phyloP scores from a whole-genome alignment of 92 coral and sea anemone species.

The Parazoanthus atlanticus region DNA sequence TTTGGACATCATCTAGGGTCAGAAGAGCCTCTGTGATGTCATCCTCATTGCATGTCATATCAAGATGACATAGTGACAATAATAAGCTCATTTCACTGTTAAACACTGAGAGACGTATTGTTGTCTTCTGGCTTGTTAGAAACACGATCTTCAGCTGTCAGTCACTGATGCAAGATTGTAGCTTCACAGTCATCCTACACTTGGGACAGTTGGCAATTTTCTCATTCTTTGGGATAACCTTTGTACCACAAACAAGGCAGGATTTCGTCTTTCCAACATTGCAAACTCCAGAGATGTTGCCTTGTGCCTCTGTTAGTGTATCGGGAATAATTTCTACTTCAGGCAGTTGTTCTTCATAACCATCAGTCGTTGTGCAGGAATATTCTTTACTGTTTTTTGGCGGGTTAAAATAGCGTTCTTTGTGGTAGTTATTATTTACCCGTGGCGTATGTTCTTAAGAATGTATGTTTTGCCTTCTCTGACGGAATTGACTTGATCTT shows the following conservation, averaged over 20 bases:
- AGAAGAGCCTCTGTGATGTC: no score
- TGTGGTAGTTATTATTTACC: slow-evolving; percentile 12
- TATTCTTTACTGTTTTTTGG: slow-evolving; percentile 24
- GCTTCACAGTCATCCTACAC: slow-evolving; percentile 38
- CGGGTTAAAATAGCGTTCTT: slow-evolving; percentile 38
- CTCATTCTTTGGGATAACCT: slow-evolving; percentile 19
- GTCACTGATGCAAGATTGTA: slow-evolving; percentile 24
- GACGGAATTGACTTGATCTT: slow-evolving; percentile 42
- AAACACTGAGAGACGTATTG: not conserved
- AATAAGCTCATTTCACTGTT: not conserved
- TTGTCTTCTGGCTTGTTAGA: not conserved
- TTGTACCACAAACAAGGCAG: slow-evolving; percentile 29
- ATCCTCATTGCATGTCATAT: not conserved
- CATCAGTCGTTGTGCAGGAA: slow-evolving; percentile 25
- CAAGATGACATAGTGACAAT: not conserved
- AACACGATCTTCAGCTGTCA: slow-evolving; percentile 19
- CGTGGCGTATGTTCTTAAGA: slow-evolving; percentile 18
- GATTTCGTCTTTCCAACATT: slow-evolving; percentile 24
- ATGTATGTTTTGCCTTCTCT: slow-evolving; percentile 40
- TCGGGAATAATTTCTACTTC: slow-evolving; percentile 30
- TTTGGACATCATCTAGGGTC: no score
- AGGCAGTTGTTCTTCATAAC: slow-evolving; percentile 46
- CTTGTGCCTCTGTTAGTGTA: not conserved
- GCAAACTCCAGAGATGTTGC: not conserved
- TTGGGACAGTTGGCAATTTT: slow-evolving; percentile 32